These are phyloP conservation scores for Trimorus sp. DNA, from an alignment of 2,888 invertebrate genomes.

Conservation along the genomic window DNA sequence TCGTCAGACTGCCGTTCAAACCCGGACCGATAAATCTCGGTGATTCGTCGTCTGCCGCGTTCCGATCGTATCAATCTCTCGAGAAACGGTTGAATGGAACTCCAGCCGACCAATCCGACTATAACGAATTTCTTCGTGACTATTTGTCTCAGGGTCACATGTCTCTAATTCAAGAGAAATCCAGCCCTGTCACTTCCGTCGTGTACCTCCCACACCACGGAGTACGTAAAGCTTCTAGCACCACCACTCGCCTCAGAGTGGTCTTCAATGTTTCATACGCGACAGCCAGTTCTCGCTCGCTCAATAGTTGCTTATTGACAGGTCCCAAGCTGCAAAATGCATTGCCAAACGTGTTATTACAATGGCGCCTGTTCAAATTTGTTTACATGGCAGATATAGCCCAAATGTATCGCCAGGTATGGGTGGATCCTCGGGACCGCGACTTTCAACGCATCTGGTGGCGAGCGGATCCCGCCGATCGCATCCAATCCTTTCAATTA, in stretches of 20 bases:
- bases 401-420: slow-evolving; percentile 37
- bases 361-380: not conserved
- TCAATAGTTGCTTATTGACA: not conserved
- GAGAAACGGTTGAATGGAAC: no score
- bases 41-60: no score
- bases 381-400: not conserved
- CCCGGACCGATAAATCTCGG: no score
- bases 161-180: not conserved
- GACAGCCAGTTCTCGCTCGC: not conserved
- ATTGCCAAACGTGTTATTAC: not conserved
- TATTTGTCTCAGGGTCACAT: not conserved
- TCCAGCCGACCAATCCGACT: not conserved
- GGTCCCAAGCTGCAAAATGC: slow-evolving; percentile 4
- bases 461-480: not conserved
- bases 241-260: not conserved
- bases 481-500: not conserved
- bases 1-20: not conserved
- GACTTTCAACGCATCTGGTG: slow-evolving; percentile 27
- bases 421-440: slow-evolving; percentile 19
- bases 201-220: slow-evolving; percentile 14
- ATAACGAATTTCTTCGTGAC: not conserved
- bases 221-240: not conserved
- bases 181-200: not conserved
- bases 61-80: no score
- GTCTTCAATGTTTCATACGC: slow-evolving; percentile 4